A percentile compares a stretch with the other conserved stretches of the same genome.
phyloP scores from a whole-genome alignment of 2,888 invertebrate genomes.

The Andrena bicolor region DNA sequence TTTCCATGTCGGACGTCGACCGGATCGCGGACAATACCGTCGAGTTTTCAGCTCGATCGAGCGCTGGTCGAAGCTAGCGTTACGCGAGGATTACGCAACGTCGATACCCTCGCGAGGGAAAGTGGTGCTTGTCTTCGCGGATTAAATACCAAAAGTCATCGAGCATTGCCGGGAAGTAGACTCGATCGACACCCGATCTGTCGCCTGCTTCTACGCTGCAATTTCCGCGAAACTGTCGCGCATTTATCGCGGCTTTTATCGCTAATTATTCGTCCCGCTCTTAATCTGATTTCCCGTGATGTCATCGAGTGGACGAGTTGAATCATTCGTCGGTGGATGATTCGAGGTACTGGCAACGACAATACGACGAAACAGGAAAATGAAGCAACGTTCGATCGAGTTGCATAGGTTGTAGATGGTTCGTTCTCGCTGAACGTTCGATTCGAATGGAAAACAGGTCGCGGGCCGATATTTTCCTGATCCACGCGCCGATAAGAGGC shows the following conservation, averaged over 20 bases:
- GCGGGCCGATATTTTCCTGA: conserved; percentile 25
- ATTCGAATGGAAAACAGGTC: conserved; percentile 27
- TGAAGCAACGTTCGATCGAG: not conserved
- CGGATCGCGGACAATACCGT: not conserved
- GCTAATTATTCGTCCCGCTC: too few species aligned
- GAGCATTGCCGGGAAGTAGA: conserved; percentile 14
- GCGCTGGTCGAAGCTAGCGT: not conserved
- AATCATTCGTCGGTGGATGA: too few species aligned
- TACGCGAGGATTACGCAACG: conserved; percentile 42
- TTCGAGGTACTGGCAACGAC: too few species aligned
- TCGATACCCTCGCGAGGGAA: conserved; percentile 33
- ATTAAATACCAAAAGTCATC: conserved; percentile 50
- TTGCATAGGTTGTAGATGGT: not conserved
- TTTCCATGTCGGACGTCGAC: conserved; percentile 14
- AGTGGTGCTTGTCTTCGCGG: conserved; percentile 40
- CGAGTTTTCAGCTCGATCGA: conserved; percentile 7
- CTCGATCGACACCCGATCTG: conserved; percentile 14
- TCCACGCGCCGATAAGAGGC: conserved; percentile 34
- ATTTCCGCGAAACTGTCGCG: conserved; percentile 2
- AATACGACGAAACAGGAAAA: too few species aligned
- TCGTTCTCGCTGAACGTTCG: conserved; percentile 11
- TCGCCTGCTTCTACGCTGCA: not conserved
- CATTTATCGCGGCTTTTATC: not conserved
- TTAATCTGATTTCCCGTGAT: too few species aligned
- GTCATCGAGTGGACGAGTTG: too few species aligned